Base-by-base conservation (phyloP, 1,140 invertebrate species). In the Calephelis nemesis region DNA sequence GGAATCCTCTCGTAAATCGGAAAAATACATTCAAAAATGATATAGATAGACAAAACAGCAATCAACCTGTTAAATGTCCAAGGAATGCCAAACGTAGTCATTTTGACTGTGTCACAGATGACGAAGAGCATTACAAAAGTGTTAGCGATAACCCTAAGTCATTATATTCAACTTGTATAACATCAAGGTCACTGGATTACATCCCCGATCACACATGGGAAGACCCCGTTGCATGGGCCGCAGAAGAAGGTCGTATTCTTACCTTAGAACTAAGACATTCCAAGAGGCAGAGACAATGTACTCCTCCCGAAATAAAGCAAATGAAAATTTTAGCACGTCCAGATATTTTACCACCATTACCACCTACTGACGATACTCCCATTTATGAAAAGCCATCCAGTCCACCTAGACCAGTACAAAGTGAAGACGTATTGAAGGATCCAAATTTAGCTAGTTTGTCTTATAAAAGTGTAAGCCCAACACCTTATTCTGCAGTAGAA, bases 61-160 rank as follows among this genome's bases (percentile, higher is more conserved):
- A 80, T 30, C 94, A 60, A 7, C 30, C 54, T n/a, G 39, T 40
- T 60, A 39, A 60, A 4, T 12, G 5, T 60, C 39, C 30, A n/a
- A 60, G 54, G 54, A 6, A 60, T 40, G 30, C 30, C 39, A 60
- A 60, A 12, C 54, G 30, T 5, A 60, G 19, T 39, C 54, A 92
- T 70, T 95, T 95, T 73, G 93, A 94, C 47, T 96, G 94, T 82
- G 82, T 97, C 1, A 88, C 95, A 40, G 95, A 96, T 79, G 96
- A 96, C 50, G 95, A 95, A 74, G 95, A 96, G 68, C 93, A 94
- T 6, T 58, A 58, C 10, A 58, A 58, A 58, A 58, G 52, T 58
- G 52, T 58, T 10, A 58, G 52, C 52, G 52, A 58, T 12, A 58
- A 30, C 19, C 52, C 52, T 11, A 58, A 58, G 8, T 58, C 52